These are phyloP conservation scores for Aphis craccivora DNA, from an alignment of 1,140 invertebrate genomes.

Conservation along the genomic window DNA sequence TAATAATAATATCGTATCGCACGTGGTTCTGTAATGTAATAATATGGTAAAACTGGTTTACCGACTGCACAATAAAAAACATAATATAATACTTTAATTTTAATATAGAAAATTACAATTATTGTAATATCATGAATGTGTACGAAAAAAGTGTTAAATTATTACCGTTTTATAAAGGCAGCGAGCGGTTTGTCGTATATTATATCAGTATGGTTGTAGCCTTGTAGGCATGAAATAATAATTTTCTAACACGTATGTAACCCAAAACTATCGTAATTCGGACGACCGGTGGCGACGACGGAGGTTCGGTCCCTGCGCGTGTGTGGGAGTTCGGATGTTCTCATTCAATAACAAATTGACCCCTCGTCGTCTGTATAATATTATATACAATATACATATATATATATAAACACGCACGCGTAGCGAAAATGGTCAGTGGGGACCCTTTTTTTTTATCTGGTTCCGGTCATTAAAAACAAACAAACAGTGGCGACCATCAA, in stretches of 20 bases:
- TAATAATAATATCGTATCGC: neutral
- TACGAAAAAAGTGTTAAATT: neutral
- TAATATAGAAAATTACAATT: neutral
- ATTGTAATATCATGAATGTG: neutral
- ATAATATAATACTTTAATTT: too few relatives aligned
- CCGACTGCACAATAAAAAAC: neutral
- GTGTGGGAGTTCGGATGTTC: conserved; percentile 57
- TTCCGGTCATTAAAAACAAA: conserved; percentile 56
- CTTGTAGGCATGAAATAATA: neutral
- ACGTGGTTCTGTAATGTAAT: neutral
- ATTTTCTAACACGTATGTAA: neutral
- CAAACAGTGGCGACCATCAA: conserved; percentile 45
- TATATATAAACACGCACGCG: neutral
- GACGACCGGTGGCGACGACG: neutral
- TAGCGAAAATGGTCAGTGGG: conserved; percentile 53
- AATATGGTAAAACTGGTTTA: neutral
- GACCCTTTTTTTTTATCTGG: conserved; percentile 42
- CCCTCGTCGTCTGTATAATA: neutral
- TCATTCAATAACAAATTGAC: conserved; percentile 57
- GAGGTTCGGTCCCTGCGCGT: neutral
- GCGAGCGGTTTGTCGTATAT: too few relatives aligned
- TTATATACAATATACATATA: neutral
- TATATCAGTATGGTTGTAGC: too few relatives aligned
- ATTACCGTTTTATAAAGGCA: neutral
- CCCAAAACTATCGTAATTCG: neutral